Conservation (phyloP, 2,888 invertebrate genomes). For the Mesorhabditis belari region DNA sequence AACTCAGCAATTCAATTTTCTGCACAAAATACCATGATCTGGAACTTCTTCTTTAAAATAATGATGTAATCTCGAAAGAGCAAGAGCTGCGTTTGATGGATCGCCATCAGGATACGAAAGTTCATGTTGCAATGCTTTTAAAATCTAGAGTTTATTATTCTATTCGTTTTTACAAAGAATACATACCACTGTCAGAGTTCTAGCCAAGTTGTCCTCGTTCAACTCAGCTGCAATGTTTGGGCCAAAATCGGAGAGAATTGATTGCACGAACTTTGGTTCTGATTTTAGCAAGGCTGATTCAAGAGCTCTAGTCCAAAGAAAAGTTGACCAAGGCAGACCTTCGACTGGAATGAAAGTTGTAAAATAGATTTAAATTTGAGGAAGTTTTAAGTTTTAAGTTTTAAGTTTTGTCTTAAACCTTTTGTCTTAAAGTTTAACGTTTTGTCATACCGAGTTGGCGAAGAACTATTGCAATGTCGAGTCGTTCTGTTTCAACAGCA, state of each 20-base stretch:
- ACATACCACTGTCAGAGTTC: slow-evolving; percentile 17
- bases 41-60: slow-evolving; percentile 8
- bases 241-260: slow-evolving; percentile 57
- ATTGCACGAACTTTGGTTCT: slow-evolving; percentile 73
- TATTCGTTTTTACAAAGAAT: background rate
- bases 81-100: slow-evolving; percentile 8
- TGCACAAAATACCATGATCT: too few species aligned
- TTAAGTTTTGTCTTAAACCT: background rate
- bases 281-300: slow-evolving; percentile 78
- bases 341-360: background rate
- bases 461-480: slow-evolving; percentile 81
- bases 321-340: slow-evolving; percentile 79
- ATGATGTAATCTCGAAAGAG: slow-evolving; percentile 15
- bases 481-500: slow-evolving; percentile 80
- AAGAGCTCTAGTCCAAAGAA: slow-evolving; percentile 81
- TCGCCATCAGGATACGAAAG: slow-evolving; percentile 9
- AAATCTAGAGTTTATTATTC: slow-evolving; percentile 13
- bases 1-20: too few species aligned
- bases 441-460: slow-evolving; percentile 67
- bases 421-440: too few species aligned
- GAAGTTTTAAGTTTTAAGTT: background rate
- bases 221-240: slow-evolving; percentile 19
- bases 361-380: background rate
- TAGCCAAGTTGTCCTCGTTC: slow-evolving; percentile 18
- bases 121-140: slow-evolving; percentile 19